Conservation (phyloP, 2,113 vertebrate species). For the Ranitomeya imitator region DNA sequence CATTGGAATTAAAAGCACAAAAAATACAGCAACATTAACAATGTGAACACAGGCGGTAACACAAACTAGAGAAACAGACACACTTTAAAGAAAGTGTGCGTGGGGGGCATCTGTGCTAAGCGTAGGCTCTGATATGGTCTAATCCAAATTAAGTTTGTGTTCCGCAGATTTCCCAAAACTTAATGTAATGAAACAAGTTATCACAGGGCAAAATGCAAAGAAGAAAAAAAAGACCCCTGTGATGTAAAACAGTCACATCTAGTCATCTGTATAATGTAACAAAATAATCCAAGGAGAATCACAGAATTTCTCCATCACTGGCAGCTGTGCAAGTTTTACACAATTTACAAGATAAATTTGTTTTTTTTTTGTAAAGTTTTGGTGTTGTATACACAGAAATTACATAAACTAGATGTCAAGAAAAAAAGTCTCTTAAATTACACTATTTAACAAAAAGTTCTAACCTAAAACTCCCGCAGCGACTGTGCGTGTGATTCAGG, state of each 20-base stretch:
- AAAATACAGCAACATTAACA: slow-evolving; percentile 95
- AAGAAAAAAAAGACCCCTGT: slow-evolving; percentile 67
- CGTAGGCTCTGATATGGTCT: slow-evolving; percentile 74
- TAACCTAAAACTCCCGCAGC: slow-evolving; percentile 8
- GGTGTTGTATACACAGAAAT: slow-evolving; percentile 80
- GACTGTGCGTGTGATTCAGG: not conserved
- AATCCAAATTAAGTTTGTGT: slow-evolving; percentile 74
- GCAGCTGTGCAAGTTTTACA: slow-evolving; percentile 75
- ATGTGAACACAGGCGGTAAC: slow-evolving; percentile 88
- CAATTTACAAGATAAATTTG: slow-evolving; percentile 76
- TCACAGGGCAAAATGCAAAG: not conserved
- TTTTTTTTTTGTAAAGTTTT: slow-evolving; percentile 70
- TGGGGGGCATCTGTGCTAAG: slow-evolving; percentile 65
- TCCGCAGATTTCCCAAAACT: not conserved
- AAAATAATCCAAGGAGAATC: slow-evolving; percentile 67
- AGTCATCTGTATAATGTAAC: slow-evolving; percentile 73
- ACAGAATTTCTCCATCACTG: slow-evolving; percentile 11
- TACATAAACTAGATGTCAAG: slow-evolving; percentile 79
- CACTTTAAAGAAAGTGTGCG: slow-evolving; percentile 66
- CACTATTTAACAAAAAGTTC: slow-evolving; percentile 77
- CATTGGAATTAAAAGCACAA: slow-evolving; percentile 89
- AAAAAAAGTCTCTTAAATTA: slow-evolving; percentile 81
- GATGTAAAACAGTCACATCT: slow-evolving; percentile 80
- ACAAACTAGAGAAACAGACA: slow-evolving; percentile 84
- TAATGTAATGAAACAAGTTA: slow-evolving; percentile 58